These are phyloP conservation scores for Motacilla tschutschensis DNA, from an alignment of 2,113 vertebrate genomes.

Conservation along the genomic window DNA sequence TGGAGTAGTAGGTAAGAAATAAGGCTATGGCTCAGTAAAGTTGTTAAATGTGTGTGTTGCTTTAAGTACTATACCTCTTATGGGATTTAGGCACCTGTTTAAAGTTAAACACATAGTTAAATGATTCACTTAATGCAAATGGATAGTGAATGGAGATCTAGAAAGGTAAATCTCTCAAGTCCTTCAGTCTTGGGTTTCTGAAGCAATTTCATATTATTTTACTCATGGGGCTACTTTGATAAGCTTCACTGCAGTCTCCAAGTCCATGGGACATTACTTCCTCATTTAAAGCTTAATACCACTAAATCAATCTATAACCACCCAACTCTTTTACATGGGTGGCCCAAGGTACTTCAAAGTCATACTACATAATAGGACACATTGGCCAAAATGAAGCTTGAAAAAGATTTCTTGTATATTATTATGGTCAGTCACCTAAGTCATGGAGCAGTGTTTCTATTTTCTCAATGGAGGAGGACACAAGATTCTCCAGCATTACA, in stretches of 20 bases:
- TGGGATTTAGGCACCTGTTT: conserved; percentile 21
- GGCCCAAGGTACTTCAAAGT: conserved; percentile 55
- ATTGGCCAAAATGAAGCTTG: conserved; percentile 27
- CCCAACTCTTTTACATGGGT: conserved; percentile 45
- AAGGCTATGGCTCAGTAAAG: conserved; percentile 15
- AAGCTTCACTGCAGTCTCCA: conserved; percentile 40
- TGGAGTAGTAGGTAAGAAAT: not conserved
- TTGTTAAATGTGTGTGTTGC: not conserved
- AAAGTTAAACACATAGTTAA: conserved; percentile 45
- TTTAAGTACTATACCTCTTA: conserved; percentile 20
- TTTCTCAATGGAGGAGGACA: conserved; percentile 2
- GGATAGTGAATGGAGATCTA: conserved; percentile 31
- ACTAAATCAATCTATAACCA: conserved; percentile 58
- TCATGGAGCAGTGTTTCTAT: not conserved
- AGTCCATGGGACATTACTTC: conserved; percentile 56
- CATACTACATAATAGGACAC: conserved; percentile 25
- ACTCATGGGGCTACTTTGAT: conserved; percentile 41
- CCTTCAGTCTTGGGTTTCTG: conserved; percentile 36
- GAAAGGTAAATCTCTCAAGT: conserved; percentile 53
- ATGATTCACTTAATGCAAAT: conserved; percentile 48
- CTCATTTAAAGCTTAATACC: conserved; percentile 50
- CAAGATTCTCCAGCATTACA: not conserved
- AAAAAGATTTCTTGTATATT: not conserved
- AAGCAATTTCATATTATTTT: conserved; percentile 56
- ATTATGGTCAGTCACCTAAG: not conserved